These are phyloP conservation scores for Vireo altiloquus DNA, from an alignment of 2,113 vertebrate species.

Conservation along the genomic window DNA sequence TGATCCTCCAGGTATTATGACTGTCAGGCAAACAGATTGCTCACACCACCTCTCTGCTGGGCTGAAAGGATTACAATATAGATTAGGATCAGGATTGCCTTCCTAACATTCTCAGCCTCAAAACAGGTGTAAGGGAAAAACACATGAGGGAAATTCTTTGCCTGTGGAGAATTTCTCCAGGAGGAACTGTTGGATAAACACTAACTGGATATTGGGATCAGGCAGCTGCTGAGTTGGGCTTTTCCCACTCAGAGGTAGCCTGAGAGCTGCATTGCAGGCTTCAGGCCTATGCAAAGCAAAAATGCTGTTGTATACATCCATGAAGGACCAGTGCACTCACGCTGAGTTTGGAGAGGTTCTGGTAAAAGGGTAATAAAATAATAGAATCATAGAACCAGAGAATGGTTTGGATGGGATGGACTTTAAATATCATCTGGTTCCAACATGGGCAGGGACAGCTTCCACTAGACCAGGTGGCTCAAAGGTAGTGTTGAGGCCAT, in stretches of 20 bases:
- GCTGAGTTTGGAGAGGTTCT: not conserved
- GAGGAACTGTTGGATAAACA: conserved; percentile 16
- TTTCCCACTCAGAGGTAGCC: not conserved
- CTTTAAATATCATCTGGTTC: not conserved
- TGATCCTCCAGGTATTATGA: not conserved
- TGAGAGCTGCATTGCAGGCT: not conserved
- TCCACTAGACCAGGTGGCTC: not conserved
- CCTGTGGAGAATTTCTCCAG: not conserved
- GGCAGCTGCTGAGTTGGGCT: not conserved
- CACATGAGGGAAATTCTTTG: not conserved
- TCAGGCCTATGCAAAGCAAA: not conserved
- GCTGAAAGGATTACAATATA: conserved; percentile 4
- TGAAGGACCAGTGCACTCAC: not conserved
- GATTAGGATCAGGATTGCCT: conserved; percentile 40
- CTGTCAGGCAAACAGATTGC: not conserved
- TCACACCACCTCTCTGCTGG: not conserved
- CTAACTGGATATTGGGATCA: not conserved
- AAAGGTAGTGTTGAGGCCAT: not conserved
- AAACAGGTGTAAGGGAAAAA: conserved; percentile 30
- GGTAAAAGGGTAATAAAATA: not conserved
- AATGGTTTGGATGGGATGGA: not conserved
- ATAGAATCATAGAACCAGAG: not conserved
- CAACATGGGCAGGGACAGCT: not conserved
- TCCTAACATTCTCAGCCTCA: conserved; percentile 9
- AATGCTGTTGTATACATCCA: not conserved